These are phyloP conservation scores for Macroramphosus scolopax DNA, from an alignment of 2,797 vertebrate genomes.

Conservation along the genomic window DNA sequence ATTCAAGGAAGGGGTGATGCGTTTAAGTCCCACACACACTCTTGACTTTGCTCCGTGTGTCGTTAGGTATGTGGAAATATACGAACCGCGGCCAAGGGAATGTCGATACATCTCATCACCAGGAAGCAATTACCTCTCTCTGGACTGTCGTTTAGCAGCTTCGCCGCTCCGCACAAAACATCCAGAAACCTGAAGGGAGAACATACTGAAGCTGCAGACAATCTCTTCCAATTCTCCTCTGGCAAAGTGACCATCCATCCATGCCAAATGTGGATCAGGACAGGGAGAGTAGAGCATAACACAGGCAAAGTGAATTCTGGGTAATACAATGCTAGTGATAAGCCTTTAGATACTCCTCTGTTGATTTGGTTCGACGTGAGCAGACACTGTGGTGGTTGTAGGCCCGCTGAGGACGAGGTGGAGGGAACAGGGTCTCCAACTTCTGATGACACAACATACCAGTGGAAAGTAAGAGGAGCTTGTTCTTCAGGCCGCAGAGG, in stretches of 20 bases:
- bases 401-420: conserved; percentile 25
- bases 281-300: conserved; percentile 55
- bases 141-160: conserved; percentile 44
- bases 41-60: too few species aligned
- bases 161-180: conserved; percentile 36
- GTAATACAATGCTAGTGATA: conserved; percentile 59
- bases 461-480: conserved; percentile 2
- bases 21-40: conserved; percentile 17
- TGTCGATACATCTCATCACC: conserved; percentile 53
- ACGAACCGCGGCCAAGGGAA: conserved; percentile 41
- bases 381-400: conserved; percentile 35
- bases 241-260: conserved; percentile 68
- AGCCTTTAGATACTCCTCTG: conserved; percentile 57
- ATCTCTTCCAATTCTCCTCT: conserved; percentile 62
- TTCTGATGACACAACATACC: conserved; percentile 28
- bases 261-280: conserved; percentile 70
- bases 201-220: conserved; percentile 61
- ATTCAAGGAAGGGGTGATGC: conserved; percentile 30
- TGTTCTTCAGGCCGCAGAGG: not conserved
- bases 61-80: conserved; percentile 31
- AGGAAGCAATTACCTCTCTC: conserved; percentile 46
- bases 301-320: conserved; percentile 61
- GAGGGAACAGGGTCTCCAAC: conserved; percentile 3
- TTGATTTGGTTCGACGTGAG: conserved; percentile 53
- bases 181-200: conserved; percentile 50